phyloP scores from a whole-genome alignment of 2,113 vertebrate genomes.

The Semicossyphus pulcher region DNA sequence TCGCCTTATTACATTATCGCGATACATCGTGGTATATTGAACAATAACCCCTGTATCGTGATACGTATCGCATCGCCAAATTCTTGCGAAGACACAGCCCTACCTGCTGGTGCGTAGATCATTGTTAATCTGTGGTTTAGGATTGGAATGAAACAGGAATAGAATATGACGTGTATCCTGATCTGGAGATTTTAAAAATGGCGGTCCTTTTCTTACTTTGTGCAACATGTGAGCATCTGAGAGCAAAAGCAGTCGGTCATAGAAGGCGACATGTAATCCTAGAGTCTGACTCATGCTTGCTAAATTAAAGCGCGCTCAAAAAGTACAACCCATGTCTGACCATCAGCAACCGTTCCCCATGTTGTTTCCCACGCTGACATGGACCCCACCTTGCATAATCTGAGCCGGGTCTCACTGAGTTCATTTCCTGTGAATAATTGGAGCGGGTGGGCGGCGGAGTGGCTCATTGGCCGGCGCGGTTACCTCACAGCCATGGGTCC shows the following conservation, averaged over 20 bases:
- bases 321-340: neutral
- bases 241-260: neutral
- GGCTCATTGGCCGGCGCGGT: constrained; percentile 4
- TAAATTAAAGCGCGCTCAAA: neutral
- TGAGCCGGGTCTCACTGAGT: constrained; percentile 3
- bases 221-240: neutral
- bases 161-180: too few species aligned
- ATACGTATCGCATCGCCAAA: too few species aligned
- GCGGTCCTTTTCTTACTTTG: neutral
- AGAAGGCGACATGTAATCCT: neutral
- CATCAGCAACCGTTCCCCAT: too few species aligned
- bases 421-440: constrained; percentile 59
- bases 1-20: too few species aligned
- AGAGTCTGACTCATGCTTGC: neutral
- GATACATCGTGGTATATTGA: too few species aligned
- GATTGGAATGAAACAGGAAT: too few species aligned
- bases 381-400: constrained; percentile 38
- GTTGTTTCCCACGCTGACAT: constrained; percentile 3
- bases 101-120: too few species aligned
- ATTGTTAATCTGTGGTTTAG: too few species aligned
- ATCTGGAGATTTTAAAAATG: too few species aligned
- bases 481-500: neutral
- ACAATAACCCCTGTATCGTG: too few species aligned
- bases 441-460: constrained; percentile 17
- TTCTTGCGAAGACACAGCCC: too few species aligned